Evolutionary conservation across 1,140 invertebrate genomes (phyloP).

Genomic region (Drosophila ficusphila): DNA sequence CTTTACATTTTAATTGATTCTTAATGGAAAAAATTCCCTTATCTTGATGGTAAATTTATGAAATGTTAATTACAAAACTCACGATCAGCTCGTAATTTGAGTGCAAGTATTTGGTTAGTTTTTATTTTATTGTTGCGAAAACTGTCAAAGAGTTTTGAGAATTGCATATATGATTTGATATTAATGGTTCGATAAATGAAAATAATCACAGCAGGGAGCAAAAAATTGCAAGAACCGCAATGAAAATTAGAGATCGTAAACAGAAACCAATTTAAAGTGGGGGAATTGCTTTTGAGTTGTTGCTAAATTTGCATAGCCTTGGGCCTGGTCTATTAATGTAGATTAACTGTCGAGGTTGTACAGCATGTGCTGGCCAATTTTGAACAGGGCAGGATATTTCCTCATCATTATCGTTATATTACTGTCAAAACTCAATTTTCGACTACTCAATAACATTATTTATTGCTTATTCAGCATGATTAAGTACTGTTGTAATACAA

Average conservation of each 20-base stretch:
- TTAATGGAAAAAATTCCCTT: conserved; percentile 80
- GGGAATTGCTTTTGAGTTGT: conserved; percentile 15
- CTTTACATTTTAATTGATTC: conserved; percentile 82
- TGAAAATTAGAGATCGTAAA: conserved; percentile 42
- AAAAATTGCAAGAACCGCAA: conserved; percentile 18
- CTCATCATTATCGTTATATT: background rate
- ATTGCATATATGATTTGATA: conserved; percentile 37
- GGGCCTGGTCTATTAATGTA: conserved; percentile 22
- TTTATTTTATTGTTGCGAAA: conserved; percentile 53
- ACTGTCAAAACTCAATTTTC: background rate
- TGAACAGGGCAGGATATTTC: background rate
- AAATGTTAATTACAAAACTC: conserved; percentile 78
- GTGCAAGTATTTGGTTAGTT: conserved; percentile 31
- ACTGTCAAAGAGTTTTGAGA: conserved; percentile 62
- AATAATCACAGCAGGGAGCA: conserved; percentile 55
- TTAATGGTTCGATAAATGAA: conserved; percentile 38
- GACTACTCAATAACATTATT: background rate
- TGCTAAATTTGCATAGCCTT: conserved; percentile 40
- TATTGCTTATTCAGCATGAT: background rate
- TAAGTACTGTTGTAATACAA: too few species aligned
- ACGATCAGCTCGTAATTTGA: conserved; percentile 57
- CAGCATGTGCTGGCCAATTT: background rate
- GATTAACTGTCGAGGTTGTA: conserved; percentile 14
- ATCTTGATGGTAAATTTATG: conserved; percentile 79
- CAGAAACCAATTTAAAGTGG: conserved; percentile 21